These are phyloP conservation scores for Oreortyx pictus DNA, from an alignment of 2,797 vertebrate genomes.

Conservation along the genomic window DNA sequence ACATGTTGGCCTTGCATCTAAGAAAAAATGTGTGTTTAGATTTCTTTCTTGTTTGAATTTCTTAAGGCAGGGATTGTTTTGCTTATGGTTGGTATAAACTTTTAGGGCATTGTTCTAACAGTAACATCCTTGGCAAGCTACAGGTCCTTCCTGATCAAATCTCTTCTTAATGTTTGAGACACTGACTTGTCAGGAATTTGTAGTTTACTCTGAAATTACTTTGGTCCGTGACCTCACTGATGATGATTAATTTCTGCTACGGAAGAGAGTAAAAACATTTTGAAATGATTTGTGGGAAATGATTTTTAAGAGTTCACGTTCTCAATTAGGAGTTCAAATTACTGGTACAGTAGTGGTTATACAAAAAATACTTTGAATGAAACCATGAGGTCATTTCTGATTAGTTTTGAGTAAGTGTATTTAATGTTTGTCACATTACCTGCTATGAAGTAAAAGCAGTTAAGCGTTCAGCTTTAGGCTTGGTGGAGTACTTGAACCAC, in stretches of 20 bases:
- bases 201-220: neutral
- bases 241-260: neutral
- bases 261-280: neutral
- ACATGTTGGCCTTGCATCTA: neutral
- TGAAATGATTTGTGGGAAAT: neutral
- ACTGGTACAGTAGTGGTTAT: neutral
- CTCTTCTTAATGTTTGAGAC: neutral
- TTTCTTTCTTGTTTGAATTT: neutral
- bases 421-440: neutral
- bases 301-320: neutral
- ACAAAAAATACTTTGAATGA: neutral
- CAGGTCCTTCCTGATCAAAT: neutral
- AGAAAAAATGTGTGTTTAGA: neutral
- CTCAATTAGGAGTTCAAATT: neutral
- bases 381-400: neutral
- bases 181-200: neutral
- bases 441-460: neutral
- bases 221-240: neutral
- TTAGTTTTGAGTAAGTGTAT: neutral
- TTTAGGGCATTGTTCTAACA: neutral
- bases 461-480: neutral
- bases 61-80: neutral
- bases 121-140: neutral
- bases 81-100: neutral
- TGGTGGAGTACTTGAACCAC: neutral